These are phyloP conservation scores for Proales similis DNA, from an alignment of 1,140 invertebrate species.

Conservation along the genomic window DNA sequence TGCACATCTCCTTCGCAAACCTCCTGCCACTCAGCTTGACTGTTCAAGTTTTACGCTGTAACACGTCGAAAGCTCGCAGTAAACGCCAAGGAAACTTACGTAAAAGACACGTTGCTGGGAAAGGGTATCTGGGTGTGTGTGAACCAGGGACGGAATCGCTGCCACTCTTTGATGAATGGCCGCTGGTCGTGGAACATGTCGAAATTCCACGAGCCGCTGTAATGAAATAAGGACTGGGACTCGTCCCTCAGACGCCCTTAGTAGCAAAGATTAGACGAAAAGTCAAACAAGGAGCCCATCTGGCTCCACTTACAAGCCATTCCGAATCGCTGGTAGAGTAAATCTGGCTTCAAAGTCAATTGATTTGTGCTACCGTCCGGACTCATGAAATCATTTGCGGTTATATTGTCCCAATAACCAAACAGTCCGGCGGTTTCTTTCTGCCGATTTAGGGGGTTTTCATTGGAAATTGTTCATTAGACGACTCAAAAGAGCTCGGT, in stretches of 20 bases:
- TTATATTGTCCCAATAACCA: slow-evolving; percentile 38
- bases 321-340: slow-evolving; percentile 27
- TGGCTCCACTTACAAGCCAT: slow-evolving; percentile 23
- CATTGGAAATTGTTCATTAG: not conserved
- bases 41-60: not conserved
- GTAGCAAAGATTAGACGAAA: not conserved
- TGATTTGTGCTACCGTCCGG: slow-evolving; percentile 35
- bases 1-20: slow-evolving; percentile 21
- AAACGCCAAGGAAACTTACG: not conserved
- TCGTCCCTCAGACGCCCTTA: slow-evolving; percentile 27
- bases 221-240: slow-evolving; percentile 31
- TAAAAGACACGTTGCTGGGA: slow-evolving; percentile 35
- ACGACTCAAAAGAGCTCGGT: not conserved
- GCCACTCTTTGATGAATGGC: slow-evolving; percentile 27
- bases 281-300: not conserved
- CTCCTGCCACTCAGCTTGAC: not conserved
- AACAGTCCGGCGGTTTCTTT: slow-evolving; percentile 38
- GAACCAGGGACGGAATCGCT: slow-evolving; percentile 35
- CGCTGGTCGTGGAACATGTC: slow-evolving; percentile 36
- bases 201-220: slow-evolving; percentile 36
- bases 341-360: slow-evolving; percentile 26
- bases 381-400: slow-evolving; percentile 36
- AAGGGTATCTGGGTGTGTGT: slow-evolving; percentile 34
- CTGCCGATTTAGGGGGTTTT: not conserved
- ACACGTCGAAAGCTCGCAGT: not conserved